Evolutionary conservation across 2,113 vertebrate species (phyloP).

Genomic region (Picathartes gymnocephalus): DNA sequence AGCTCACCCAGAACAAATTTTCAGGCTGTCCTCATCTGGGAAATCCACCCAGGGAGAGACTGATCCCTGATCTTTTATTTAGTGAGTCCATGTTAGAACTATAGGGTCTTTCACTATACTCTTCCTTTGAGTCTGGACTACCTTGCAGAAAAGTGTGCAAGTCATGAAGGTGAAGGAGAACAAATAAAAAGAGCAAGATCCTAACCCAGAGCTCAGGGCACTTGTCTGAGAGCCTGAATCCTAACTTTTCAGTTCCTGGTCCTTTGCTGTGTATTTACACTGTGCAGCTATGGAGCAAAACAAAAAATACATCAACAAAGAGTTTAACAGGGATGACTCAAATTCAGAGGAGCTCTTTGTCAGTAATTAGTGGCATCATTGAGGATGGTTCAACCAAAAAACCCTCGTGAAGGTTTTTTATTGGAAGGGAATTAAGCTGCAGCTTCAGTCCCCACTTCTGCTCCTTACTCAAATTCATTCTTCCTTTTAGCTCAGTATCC

Average conservation of each 20-base stretch:
- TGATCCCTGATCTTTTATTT: background rate
- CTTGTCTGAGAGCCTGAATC: background rate
- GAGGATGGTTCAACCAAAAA: background rate
- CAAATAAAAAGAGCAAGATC: background rate
- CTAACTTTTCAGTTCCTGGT: background rate
- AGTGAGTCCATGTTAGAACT: fast-evolving
- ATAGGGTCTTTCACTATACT: background rate
- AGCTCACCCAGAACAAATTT: background rate
- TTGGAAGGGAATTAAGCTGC: background rate
- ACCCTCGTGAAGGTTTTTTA: background rate
- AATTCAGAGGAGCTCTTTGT: background rate
- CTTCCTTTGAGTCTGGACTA: background rate
- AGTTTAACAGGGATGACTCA: background rate
- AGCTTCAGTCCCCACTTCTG: fast-evolving
- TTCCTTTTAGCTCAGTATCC: background rate
- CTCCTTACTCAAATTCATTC: background rate
- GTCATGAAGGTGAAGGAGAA: background rate
- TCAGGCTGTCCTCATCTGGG: background rate
- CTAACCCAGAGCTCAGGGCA: background rate
- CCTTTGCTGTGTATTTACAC: background rate
- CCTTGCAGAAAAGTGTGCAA: background rate
- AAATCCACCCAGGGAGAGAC: background rate
- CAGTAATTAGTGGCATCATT: background rate
- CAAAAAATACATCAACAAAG: background rate
- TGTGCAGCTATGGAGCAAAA: background rate